These are phyloP conservation scores for Blomia tropicalis DNA, from an alignment of 2,888 invertebrate genomes.

Conservation along the genomic window DNA sequence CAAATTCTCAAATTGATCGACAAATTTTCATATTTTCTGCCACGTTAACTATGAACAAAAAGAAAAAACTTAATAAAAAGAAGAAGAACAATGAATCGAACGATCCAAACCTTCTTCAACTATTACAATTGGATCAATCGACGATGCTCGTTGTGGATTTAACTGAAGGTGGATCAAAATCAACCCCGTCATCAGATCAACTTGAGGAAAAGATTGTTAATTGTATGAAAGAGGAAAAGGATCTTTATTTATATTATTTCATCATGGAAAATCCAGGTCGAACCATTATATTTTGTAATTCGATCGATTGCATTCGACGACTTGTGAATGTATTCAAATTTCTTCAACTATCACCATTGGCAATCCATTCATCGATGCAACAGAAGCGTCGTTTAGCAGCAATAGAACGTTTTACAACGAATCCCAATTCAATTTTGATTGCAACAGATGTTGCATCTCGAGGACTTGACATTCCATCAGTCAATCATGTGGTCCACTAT, in stretches of 20 bases:
- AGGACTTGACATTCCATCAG: constrained; percentile 80
- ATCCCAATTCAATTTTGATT: constrained; percentile 53
- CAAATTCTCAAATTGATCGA: constrained; percentile 47
- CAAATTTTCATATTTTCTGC: constrained; percentile 97
- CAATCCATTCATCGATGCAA: constrained; percentile 61
- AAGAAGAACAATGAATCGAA: constrained; percentile 33
- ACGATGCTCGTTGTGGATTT: constrained; percentile 64
- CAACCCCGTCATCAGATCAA: constrained; percentile 16
- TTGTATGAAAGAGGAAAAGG: constrained; percentile 64
- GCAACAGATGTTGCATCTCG: constrained; percentile 92
- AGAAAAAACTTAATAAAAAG: constrained; percentile 36
- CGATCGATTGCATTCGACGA: constrained; percentile 75
- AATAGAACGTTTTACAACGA: constrained; percentile 61
- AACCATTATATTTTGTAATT: constrained; percentile 41
- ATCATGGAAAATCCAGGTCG: constrained; percentile 70
- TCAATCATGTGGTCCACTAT: constrained; percentile 91
- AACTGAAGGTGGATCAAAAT: constrained; percentile 46
- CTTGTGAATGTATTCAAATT: constrained; percentile 44
- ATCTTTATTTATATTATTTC: constrained; percentile 81
- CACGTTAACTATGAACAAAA: constrained; percentile 59
- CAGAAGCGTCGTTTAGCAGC: constrained; percentile 85
- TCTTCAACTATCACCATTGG: constrained; percentile 54
- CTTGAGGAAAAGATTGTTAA: constrained; percentile 66
- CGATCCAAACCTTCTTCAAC: neutral
- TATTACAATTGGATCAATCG: constrained; percentile 41